Base-by-base conservation (phyloP, 1,140 invertebrate species). In the Drosophila gunungcola region DNA sequence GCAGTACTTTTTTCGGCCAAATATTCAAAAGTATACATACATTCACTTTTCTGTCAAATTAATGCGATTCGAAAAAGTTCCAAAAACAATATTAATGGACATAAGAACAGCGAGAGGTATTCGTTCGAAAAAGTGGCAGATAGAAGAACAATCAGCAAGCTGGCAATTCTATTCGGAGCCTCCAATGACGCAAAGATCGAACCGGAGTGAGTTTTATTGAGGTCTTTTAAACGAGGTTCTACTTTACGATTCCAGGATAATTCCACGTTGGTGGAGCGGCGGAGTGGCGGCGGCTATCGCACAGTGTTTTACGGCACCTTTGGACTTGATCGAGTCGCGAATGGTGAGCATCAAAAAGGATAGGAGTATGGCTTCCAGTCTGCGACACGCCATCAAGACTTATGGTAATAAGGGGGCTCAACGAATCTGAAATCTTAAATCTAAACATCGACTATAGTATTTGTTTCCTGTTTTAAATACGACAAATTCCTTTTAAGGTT, bases 241-340 rank as follows among this genome's bases (percentile, higher is more conserved):
- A n/a, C 2, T 2, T 10, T 13, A 27, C 1, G 2, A 12, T 68
- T 55, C 0, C 29, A 84, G 81, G 49, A 29, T 63, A 11, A 1
- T 10, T n/a, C 75, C 83, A 2, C 70, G 55, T 2, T 86, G 82
- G 83, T 86, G 83, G 83, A 58, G 58, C 38, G 83, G 83, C 7
- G 83, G 83, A 3, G 12, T 86, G n/a, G 51, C 83, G 0, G 83
- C 75, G 0, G 62, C 70, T 0, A 3, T 76, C 1, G 43, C 61
- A 3, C 75, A 79, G n/a, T 3, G 16, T 21, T 2, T 60, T 3
- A 78, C 77, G 1, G 45, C 70, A 9, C 83, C 83, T 0, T 73
- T 86, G 27, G 83, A 82, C 57, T 27, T 86, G 2, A 29, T 86
- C 6, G 83, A 86, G 52, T 53, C 78, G 2, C 83, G 75, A 9